Evolutionary conservation across 2,888 invertebrate genomes (phyloP).

Genomic region (Stenolophus ochropezus): DNA sequence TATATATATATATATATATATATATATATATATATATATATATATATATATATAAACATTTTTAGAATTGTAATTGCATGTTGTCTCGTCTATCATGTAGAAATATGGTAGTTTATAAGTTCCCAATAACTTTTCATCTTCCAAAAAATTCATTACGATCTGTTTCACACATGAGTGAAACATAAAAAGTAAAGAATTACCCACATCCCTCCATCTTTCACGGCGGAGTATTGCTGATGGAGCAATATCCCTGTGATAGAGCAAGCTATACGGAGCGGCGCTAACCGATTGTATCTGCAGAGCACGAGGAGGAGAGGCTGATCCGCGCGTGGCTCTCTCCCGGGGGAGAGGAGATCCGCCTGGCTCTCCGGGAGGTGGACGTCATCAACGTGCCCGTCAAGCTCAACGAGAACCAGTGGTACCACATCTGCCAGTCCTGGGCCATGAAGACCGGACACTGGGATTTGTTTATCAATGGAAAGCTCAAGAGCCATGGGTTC

Average conservation of each 20-base stretch:
- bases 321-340: conserved; percentile 79
- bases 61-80: neutral
- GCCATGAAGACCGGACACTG: conserved; percentile 78
- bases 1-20: too few relatives aligned
- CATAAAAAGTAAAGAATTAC: neutral
- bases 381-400: conserved; percentile 74
- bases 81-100: neutral
- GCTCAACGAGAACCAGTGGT: conserved; percentile 75
- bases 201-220: neutral
- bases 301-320: conserved; percentile 74
- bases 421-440: conserved; percentile 82
- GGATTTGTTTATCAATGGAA: conserved; percentile 79
- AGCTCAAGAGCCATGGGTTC: conserved; percentile 72
- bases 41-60: too few relatives aligned
- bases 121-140: neutral
- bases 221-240: conserved; percentile 40
- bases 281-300: conserved; percentile 71
- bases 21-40: too few relatives aligned
- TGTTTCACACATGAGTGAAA: neutral
- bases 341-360: conserved; percentile 75
- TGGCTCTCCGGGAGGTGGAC: conserved; percentile 76
- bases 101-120: neutral
- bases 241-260: conserved; percentile 9
- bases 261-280: neutral
- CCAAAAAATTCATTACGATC: neutral